Evolutionary conservation across 2,797 vertebrate genomes (phyloP).

Genomic region (Phrynocephalus vlangalii): DNA sequence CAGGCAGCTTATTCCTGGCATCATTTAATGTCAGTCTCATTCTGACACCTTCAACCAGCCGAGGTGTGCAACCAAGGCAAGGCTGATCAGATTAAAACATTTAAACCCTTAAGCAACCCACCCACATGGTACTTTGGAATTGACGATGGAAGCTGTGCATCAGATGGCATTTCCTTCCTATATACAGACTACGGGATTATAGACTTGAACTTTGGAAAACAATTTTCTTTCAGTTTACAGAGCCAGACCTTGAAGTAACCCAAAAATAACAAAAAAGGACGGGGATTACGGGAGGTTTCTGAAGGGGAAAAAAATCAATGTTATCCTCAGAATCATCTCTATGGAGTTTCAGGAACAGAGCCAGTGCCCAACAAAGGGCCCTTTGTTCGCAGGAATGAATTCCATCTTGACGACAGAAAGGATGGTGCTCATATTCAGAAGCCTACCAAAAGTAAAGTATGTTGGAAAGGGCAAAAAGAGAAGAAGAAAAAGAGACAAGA

Average conservation of each 20-base stretch:
- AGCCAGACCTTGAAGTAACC: background rate
- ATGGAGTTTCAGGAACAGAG: background rate
- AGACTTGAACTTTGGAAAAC: constrained; percentile 5
- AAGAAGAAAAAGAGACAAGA: background rate
- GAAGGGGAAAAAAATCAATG: background rate
- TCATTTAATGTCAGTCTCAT: constrained; percentile 39
- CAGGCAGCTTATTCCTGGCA: constrained; percentile 33
- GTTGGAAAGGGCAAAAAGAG: constrained; percentile 5
- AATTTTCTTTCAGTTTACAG: constrained; percentile 5
- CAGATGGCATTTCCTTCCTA: constrained; percentile 1
- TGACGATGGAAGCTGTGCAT: background rate
- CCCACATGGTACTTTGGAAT: background rate
- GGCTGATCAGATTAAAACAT: constrained; percentile 21
- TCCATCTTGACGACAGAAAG: background rate
- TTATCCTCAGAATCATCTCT: constrained; percentile 21
- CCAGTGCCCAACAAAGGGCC: constrained; percentile 1
- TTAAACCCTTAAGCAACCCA: background rate
- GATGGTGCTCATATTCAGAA: constrained; percentile 1
- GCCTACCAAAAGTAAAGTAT: background rate
- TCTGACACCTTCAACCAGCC: constrained; percentile 14
- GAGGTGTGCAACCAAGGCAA: background rate
- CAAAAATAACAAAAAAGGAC: background rate
- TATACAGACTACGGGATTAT: background rate
- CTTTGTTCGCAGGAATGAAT: constrained; percentile 15
- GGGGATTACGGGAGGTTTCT: background rate